A percentile compares a stretch with the other conserved stretches of the same genome.
Conservation (phyloP, 2,888 invertebrate species). For the Aquatica leii region DNA sequence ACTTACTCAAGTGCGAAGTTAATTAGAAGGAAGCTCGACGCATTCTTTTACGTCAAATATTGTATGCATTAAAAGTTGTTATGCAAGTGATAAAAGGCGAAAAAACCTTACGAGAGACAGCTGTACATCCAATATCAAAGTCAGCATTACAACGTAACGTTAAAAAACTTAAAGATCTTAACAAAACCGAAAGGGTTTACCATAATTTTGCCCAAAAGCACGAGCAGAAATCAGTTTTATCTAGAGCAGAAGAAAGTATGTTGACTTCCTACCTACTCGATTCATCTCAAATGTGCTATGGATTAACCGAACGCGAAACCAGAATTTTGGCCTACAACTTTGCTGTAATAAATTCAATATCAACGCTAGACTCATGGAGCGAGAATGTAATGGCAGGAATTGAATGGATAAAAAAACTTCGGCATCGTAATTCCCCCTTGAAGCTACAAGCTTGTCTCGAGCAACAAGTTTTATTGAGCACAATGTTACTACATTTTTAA, state of each 20-base stretch:
- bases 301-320: constrained; percentile 6
- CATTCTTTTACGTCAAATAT: too few relatives aligned
- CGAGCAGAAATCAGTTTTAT: constrained; percentile 4
- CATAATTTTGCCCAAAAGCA: constrained; percentile 7
- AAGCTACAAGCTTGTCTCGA: background rate
- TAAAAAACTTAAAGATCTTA: constrained; percentile 8
- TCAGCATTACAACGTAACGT: constrained; percentile 11
- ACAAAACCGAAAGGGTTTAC: background rate
- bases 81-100: background rate
- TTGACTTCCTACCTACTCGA: constrained; percentile 9
- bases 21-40: too few relatives aligned
- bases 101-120: constrained; percentile 1
- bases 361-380: constrained; percentile 1
- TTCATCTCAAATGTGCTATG: constrained; percentile 8
- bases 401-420: constrained; percentile 10
- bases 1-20: too few relatives aligned
- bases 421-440: constrained; percentile 3
- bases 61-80: too few relatives aligned
- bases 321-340: constrained; percentile 5
- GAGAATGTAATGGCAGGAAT: constrained; percentile 8
- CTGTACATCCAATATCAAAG: constrained; percentile 6
- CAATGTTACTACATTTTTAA: too few relatives aligned
- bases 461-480: too few relatives aligned
- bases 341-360: constrained; percentile 2
- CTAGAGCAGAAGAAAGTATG: constrained; percentile 4